These are phyloP conservation scores for Punctoribates punctum DNA, from an alignment of 2,888 invertebrate genomes.

Conservation along the genomic window DNA sequence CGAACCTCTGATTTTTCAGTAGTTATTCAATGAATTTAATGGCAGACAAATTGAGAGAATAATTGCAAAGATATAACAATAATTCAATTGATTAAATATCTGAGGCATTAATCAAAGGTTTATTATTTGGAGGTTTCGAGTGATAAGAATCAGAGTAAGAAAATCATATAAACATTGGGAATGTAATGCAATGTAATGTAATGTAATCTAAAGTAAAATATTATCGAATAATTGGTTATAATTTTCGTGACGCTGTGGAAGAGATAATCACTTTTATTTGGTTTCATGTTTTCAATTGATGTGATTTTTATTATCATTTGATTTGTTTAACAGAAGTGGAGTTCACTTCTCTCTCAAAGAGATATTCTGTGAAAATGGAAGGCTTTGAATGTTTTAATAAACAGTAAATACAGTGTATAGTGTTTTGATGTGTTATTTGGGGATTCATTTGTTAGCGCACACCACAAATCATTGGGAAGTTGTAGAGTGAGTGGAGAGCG, in stretches of 20 bases:
- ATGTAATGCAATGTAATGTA: too few species aligned
- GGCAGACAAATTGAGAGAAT: too few species aligned
- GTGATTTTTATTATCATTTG: not conserved
- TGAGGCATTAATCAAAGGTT: not conserved
- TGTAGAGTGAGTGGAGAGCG: slow-evolving; percentile 9
- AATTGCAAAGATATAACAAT: too few species aligned
- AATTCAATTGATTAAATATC: too few species aligned
- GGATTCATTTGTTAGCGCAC: not conserved
- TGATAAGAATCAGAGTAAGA: not conserved
- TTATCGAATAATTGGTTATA: not conserved
- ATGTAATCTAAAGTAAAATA: too few species aligned
- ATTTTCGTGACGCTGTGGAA: slow-evolving; percentile 23
- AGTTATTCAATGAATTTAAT: too few species aligned
- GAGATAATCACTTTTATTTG: not conserved
- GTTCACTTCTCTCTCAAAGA: not conserved
- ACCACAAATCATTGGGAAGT: slow-evolving; percentile 34
- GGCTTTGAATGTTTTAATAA: not conserved
- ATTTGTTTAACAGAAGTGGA: not conserved
- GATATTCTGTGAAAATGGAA: not conserved
- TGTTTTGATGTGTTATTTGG: slow-evolving; percentile 10
- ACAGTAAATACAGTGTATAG: not conserved
- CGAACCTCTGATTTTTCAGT: too few species aligned
- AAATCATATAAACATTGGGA: not conserved
- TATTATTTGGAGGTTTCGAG: not conserved
- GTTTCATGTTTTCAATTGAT: not conserved